A percentile compares a stretch with the other conserved stretches of the same genome.
Conservation (phyloP, 1,140 invertebrate genomes). For the Chironomus striatipennis region DNA sequence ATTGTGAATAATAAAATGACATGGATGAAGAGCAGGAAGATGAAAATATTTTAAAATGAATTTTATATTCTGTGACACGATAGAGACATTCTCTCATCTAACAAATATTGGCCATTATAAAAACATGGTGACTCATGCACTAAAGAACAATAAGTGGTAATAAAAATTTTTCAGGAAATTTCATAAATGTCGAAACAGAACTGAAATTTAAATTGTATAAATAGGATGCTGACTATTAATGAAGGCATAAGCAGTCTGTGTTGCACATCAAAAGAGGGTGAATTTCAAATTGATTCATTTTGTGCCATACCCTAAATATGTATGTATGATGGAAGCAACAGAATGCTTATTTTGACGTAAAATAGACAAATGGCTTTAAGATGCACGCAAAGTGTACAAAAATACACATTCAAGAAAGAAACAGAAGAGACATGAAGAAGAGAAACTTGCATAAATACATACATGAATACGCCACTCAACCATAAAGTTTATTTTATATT, state of each 20-base stretch:
- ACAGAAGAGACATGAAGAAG: too few relatives aligned
- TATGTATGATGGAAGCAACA: neutral
- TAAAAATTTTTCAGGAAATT: neutral
- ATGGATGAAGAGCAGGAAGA: neutral
- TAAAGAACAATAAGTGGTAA: neutral
- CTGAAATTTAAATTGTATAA: neutral
- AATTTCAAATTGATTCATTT: conserved; percentile 10
- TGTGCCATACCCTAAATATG: neutral
- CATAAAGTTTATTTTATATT: too few relatives aligned
- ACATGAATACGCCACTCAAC: too few relatives aligned
- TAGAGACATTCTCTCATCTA: neutral
- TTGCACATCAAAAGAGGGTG: neutral
- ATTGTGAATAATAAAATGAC: neutral
- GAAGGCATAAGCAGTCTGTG: neutral
- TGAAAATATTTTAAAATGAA: neutral
- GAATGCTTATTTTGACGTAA: neutral
- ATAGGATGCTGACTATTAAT: conserved; percentile 3
- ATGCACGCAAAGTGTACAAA: conserved; percentile 3
- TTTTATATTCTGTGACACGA: neutral
- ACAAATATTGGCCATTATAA: conserved; percentile 9
- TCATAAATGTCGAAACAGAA: neutral
- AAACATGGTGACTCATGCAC: neutral
- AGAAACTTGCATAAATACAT: too few relatives aligned
- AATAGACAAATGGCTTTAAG: neutral
- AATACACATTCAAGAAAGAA: too few relatives aligned